Base-by-base conservation (phyloP, 1,140 invertebrate species). In the Sarcophaga peregrina region DNA sequence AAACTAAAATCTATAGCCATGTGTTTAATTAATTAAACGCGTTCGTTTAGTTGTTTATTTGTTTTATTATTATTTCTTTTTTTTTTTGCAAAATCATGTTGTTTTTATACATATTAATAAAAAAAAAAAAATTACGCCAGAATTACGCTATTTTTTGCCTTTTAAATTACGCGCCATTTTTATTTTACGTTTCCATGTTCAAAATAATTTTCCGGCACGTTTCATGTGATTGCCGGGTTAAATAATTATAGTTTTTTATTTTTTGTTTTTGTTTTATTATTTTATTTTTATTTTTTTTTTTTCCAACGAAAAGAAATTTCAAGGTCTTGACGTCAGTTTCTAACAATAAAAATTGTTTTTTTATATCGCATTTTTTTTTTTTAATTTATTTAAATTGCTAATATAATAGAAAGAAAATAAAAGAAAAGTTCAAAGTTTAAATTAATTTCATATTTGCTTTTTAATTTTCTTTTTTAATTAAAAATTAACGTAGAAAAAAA, bases 71-170 rank as follows among this genome's bases (percentile, higher is more conserved):
- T n/a, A n/a, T n/a, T 58, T 58, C 6, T 58, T 2, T 8, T 58
- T 58, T 58, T 58, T 58, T 58, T 58, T 58, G 54, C 54, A 58
- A 58, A 37, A 58, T 58, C 54, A 58, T 58, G 54, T 58, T 58
- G 15, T 58, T 58, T 58, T 58, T 58, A n/a, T 13, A n/a, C n/a
- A n/a, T n/a, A n/a, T n/a, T n/a, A n/a, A n/a, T n/a, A n/a, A n/a
- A n/a, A n/a, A 58, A 58, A 58, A 13, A 58, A 58, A 58, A n/a
- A 58, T 58, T 58, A 58, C 54, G 54, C n/a, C 54, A n/a, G n/a
- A 58, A 58, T 58, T 13, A n/a, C n/a, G n/a, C 7, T 58, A n/a
- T 58, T 4, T 58, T 58, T 13, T 58, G n/a, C n/a, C n/a, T n/a
- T 58, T 15, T 58, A 58, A 58, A 58, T 58, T 58, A 58, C 54